Evolutionary conservation across 1,140 invertebrate genomes (phyloP), one percentile per base, ranked within the genome.

Genomic region (Sarcophaga peregrina): DNA sequence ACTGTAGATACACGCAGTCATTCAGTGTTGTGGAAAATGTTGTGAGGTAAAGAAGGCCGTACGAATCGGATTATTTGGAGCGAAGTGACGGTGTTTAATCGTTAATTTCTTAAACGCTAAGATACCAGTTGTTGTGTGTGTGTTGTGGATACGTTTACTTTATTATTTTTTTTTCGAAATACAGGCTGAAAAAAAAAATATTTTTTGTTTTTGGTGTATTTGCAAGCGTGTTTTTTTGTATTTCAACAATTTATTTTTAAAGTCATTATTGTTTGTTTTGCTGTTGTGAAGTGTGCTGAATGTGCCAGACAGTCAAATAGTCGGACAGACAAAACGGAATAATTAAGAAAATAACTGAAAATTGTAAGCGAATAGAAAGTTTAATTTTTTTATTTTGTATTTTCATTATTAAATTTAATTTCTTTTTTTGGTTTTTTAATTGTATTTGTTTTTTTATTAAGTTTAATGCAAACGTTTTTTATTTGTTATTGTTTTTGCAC

Each of bases 271-370:
- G 62, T 68, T 68, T 68, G 62, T 68, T 68, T 68, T 68, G 62
- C 62, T 78, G 75, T 20, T 78, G 75, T 78, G 75, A 78, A 78
- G 75, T 78, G 75, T 50, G 75, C 47, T 78, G 13, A 25, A 72
- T 72, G n/a, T 20, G 37, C 20, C 25, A 37, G 25, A 37, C 25
- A 37, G 25, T 37, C 25, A 37, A 37, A 37, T 68, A 8, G n/a
- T 7, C 62, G 20, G 62, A 68, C 62, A 68, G 62, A 25, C 25
- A 37, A 37, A 37, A 37, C 17, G 17, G n/a, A 68, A 68, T 25
- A 68, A 68, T 20, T 20, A 10, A 25, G 20, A 20, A 68, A 68
- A 25, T 20, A 68, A 62, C 50, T 3, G 8, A 6, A 62, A 62
- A 68, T 20, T 68, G 62, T 68, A 68, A 68, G 62, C 62, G 17